These are phyloP conservation scores for Seriola rivoliana DNA, from an alignment of 2,113 vertebrate genomes.

Conservation along the genomic window DNA sequence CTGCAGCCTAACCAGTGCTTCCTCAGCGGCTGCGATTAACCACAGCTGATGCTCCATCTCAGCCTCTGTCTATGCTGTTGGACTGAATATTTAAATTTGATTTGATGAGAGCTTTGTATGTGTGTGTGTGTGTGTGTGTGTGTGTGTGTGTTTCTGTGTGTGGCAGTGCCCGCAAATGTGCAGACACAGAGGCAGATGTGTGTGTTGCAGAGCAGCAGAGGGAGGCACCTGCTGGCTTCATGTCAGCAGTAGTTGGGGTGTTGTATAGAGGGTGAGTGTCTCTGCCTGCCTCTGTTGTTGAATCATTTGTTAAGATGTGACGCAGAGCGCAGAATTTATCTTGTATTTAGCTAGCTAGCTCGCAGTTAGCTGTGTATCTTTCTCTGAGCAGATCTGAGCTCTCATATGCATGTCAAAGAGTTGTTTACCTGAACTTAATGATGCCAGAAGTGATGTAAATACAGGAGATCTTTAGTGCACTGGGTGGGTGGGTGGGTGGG, in stretches of 20 bases:
- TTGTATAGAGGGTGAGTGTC: conserved; percentile 75
- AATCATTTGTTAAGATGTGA: not conserved
- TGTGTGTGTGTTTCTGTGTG: conserved; percentile 26
- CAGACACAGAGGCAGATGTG: conserved; percentile 48
- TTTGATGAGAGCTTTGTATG: conserved; percentile 9
- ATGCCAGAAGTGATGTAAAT: not conserved
- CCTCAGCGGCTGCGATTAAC: conserved; percentile 26
- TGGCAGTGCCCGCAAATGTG: conserved; percentile 42
- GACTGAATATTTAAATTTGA: conserved; percentile 1
- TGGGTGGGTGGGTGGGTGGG: too few species aligned
- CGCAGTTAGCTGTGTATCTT: not conserved
- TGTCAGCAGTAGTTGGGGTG: conserved; percentile 66
- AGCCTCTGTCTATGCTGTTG: conserved; percentile 12
- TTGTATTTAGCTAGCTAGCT: not conserved
- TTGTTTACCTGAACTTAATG: conserved; percentile 8
- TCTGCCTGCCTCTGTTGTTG: conserved; percentile 42
- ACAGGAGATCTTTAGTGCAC: not conserved
- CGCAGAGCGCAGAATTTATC: not conserved
- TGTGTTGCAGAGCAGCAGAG: conserved; percentile 57
- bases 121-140: conserved; percentile 16
- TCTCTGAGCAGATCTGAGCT: conserved; percentile 8
- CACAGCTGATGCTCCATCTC: conserved; percentile 27
- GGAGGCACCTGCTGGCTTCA: conserved; percentile 62
- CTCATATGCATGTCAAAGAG: conserved; percentile 6
- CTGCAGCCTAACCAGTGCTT: conserved; percentile 39